Evolutionary conservation across 2,113 vertebrate genomes (phyloP).

Genomic region (Orthochromis malagaraziensis): DNA sequence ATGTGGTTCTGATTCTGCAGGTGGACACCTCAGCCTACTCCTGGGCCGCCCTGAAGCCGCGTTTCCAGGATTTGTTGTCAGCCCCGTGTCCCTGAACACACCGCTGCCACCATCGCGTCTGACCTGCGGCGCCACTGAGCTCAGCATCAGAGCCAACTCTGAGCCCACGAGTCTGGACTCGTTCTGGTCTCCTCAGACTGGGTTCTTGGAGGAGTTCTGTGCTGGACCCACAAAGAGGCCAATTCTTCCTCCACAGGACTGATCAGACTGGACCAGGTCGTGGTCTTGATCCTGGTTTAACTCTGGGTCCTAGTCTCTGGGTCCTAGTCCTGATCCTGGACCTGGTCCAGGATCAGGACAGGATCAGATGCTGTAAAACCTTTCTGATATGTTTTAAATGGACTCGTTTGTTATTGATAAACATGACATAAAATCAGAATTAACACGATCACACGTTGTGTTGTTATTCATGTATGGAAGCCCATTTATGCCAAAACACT

Average conservation of each 20-base stretch:
- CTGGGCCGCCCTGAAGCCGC: constrained; percentile 78
- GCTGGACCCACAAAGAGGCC: not conserved
- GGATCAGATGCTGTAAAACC: not conserved
- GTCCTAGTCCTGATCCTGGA: not conserved
- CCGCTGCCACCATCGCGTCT: not conserved
- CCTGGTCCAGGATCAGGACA: not conserved
- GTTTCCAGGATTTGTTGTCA: constrained; percentile 82
- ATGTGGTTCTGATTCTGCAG: constrained; percentile 52
- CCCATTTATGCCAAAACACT: not conserved
- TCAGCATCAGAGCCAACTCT: constrained; percentile 80
- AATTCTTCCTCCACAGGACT: not conserved
- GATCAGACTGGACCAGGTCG: not conserved
- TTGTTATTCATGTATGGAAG: not conserved
- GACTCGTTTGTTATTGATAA: not conserved
- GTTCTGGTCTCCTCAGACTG: not conserved
- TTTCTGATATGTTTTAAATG: not conserved
- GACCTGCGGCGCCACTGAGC: constrained; percentile 59
- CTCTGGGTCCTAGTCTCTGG: not conserved
- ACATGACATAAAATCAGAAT: not conserved
- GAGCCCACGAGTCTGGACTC: not conserved
- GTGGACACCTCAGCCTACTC: constrained; percentile 81
- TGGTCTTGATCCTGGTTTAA: not conserved
- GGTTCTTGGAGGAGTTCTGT: not conserved
- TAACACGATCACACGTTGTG: not conserved
- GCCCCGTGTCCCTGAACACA: not conserved